phyloP scores from a whole-genome alignment of 2,888 invertebrate genomes.

The Acrocera orbiculus region DNA sequence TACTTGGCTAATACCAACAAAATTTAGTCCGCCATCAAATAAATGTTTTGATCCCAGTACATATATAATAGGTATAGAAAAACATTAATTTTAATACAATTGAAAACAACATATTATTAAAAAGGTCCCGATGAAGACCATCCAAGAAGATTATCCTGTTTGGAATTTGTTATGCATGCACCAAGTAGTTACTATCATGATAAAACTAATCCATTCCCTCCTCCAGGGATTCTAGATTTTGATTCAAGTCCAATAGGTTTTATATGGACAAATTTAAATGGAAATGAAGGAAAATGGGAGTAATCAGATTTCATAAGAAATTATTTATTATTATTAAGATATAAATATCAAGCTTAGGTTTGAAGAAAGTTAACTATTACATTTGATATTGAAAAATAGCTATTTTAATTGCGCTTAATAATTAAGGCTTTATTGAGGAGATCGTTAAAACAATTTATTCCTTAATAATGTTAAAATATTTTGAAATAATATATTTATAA shows the following conservation, averaged over 20 bases:
- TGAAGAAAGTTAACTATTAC: too few species aligned
- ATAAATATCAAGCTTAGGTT: too few species aligned
- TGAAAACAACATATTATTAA: neutral
- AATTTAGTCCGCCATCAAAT: slow-evolving; percentile 57
- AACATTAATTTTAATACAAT: neutral
- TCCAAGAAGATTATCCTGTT: slow-evolving; percentile 64
- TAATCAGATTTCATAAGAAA: too few species aligned
- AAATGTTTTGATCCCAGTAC: slow-evolving; percentile 73
- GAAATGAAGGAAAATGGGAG: too few species aligned
- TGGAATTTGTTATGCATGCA: slow-evolving; percentile 88
- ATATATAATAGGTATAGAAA: slow-evolving; percentile 57
- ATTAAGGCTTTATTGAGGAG: too few species aligned
- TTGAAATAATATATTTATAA: too few species aligned
- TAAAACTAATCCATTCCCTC: slow-evolving; percentile 57
- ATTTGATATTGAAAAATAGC: too few species aligned
- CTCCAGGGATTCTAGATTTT: slow-evolving; percentile 30
- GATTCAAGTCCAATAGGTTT: slow-evolving; percentile 38
- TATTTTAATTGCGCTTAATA: too few species aligned
- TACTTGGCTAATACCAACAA: slow-evolving; percentile 81
- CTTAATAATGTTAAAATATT: too few species aligned
- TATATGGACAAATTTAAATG: slow-evolving; percentile 48
- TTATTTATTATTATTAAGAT: too few species aligned
- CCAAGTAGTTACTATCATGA: slow-evolving; percentile 79
- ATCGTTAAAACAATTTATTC: too few species aligned
- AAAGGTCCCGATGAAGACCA: slow-evolving; percentile 79